These are phyloP conservation scores for Drosophila kikkawai DNA, from an alignment of 1,140 invertebrate species.

Conservation along the genomic window DNA sequence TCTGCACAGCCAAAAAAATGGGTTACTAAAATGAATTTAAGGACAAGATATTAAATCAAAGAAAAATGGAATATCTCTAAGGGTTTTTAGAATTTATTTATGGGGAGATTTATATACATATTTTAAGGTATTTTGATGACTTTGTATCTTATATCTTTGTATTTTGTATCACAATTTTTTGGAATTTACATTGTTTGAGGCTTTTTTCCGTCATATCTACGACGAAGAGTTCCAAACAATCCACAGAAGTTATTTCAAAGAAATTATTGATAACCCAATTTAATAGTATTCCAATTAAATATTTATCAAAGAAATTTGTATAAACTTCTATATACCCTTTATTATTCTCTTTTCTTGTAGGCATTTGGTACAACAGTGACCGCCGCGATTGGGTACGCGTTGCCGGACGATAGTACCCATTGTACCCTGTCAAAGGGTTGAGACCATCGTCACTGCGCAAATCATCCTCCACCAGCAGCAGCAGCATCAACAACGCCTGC, in stretches of 20 bases:
- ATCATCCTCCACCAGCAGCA: constrained; percentile 80
- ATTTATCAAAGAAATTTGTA: no score
- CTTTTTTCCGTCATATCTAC: neutral
- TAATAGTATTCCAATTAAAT: no score
- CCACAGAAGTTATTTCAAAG: no score
- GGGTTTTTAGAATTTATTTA: neutral
- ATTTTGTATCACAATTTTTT: neutral
- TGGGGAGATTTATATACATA: neutral
- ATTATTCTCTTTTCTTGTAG: constrained; percentile 40
- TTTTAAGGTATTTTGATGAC: neutral
- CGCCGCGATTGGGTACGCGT: constrained; percentile 85
- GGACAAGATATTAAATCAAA: constrained; percentile 1
- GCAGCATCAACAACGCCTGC: constrained; percentile 80
- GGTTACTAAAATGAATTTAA: neutral
- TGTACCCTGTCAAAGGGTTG: constrained; percentile 85
- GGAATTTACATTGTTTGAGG: neutral
- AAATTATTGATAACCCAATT: no score
- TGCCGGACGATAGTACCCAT: constrained; percentile 85
- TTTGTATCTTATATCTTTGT: no score
- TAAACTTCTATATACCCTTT: neutral
- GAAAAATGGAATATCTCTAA: neutral
- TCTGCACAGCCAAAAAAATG: neutral
- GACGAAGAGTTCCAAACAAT: no score
- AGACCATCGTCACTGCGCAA: constrained; percentile 84
- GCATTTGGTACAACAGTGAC: constrained; percentile 85